Conservation (phyloP, 2,113 vertebrate species). For the Zootoca vivipara region DNA sequence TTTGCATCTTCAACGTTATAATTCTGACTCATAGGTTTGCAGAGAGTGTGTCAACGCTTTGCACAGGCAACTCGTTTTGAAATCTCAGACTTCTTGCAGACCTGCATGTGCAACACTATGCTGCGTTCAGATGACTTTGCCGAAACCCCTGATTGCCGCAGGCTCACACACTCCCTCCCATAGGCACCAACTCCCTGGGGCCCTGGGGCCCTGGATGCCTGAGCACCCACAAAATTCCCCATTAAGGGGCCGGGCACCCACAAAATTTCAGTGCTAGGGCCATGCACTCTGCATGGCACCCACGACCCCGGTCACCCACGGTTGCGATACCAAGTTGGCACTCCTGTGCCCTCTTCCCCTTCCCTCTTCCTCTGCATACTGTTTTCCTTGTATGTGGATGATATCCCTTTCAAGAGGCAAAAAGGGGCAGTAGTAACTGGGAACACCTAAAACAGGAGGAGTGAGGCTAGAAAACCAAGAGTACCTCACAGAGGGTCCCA, state of each 20-base stretch:
- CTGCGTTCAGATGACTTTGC: neutral
- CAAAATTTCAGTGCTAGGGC: too few species aligned
- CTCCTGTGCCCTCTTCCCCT: too few species aligned
- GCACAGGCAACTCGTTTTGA: neutral
- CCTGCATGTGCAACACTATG: neutral
- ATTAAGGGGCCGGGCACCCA: too few species aligned
- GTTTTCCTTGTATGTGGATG: neutral
- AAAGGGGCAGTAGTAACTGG: neutral
- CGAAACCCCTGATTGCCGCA: neutral
- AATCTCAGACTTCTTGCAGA: neutral
- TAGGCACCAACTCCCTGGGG: too few species aligned
- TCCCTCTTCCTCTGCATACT: neutral
- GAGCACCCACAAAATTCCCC: too few species aligned
- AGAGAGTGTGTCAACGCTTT: neutral
- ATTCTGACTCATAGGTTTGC: conserved; percentile 5
- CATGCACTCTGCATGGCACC: too few species aligned
- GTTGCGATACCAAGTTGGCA: too few species aligned
- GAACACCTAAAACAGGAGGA: neutral
- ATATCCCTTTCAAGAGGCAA: neutral
- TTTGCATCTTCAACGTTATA: conserved; percentile 25
- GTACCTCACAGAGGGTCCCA: neutral
- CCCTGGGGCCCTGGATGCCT: too few species aligned
- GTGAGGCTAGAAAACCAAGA: neutral
- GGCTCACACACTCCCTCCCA: too few species aligned
- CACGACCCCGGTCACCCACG: too few species aligned